A percentile compares a stretch with the other conserved stretches of the same genome.
phyloP scores from a whole-genome alignment of 2,113 vertebrate species.

The Scophthalmus maximus region DNA sequence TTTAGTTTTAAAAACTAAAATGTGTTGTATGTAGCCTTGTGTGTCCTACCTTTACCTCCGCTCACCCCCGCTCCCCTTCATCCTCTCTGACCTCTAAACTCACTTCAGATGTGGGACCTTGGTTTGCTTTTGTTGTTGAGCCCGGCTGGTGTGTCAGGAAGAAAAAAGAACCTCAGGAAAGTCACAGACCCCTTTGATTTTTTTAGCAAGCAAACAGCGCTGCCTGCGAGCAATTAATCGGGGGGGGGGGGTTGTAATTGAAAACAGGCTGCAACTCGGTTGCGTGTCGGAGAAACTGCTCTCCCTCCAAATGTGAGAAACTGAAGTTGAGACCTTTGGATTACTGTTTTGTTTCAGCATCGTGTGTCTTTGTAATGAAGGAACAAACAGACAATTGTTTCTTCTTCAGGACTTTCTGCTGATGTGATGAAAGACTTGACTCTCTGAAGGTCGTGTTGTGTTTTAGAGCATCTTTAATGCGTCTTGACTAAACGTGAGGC shows the following conservation, averaged over 20 bases:
- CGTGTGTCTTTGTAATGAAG: not conserved
- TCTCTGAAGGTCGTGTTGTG: not conserved
- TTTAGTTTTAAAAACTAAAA: too few species aligned
- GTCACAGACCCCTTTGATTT: conserved; percentile 61
- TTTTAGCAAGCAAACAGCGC: conserved; percentile 38
- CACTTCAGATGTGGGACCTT: conserved; percentile 68
- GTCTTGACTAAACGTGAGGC: too few species aligned
- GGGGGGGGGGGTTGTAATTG: conserved; percentile 68
- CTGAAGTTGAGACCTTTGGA: not conserved
- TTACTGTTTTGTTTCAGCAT: not conserved
- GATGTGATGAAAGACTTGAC: not conserved
- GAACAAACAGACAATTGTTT: not conserved
- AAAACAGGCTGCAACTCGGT: conserved; percentile 63
- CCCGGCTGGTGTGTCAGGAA: conserved; percentile 40
- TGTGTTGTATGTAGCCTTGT: too few species aligned
- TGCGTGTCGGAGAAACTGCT: conserved; percentile 27
- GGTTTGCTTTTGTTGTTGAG: conserved; percentile 38
- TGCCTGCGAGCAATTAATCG: conserved; percentile 71
- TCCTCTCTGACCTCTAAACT: conserved; percentile 54
- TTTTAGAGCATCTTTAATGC: not conserved
- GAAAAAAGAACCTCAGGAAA: conserved; percentile 42
- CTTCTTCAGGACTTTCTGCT: not conserved
- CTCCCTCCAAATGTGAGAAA: not conserved
- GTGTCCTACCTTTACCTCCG: conserved; percentile 16
- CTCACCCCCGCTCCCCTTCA: not conserved